Evolutionary conservation across 2,113 vertebrate species (phyloP), one percentile per base, ranked within the genome.

Genomic region (Uria aalge): DNA sequence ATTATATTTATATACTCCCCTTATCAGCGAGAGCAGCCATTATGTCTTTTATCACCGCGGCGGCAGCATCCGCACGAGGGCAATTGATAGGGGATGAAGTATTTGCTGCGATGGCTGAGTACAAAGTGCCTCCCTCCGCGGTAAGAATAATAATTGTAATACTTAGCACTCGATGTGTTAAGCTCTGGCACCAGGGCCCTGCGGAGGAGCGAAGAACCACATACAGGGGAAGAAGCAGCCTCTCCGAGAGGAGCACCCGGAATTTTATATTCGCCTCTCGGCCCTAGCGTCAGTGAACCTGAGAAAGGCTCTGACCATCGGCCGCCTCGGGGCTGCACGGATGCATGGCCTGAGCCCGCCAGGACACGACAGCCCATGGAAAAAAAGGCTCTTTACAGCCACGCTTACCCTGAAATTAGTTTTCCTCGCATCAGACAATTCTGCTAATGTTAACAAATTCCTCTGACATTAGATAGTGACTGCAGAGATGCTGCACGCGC

Each of bases 401-500:
- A 59, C 64, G 32, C 50, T 95, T 77, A 68, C 21, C 23, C 76
- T 3, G 4, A 93, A 88, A 94, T 91, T 77, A 89, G 64, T 84
- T 89, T 78, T 88, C 88, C 80, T 95, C 56, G 15, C 88, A 71
- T 84, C 88, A 86, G 94, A 84, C 68, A 78, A 84, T 91, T 86
- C 88, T 91, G 79, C 96, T 95, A 96, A 81, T 15, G 45, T 55
- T 95, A 95, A 94, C 81, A 75, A 96, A 96, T 97, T 97, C 96
- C 89, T 97, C 87, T 12, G 11, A 57, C 84, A 62, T 97, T 91
- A 96, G 91, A 83, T 88, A 94, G 92, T 30, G 80, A 90, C 94
- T 74, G 1, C 92, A 90, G 92, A 88, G 91, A 95, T 73, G 68
- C 78, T 69, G 45, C 1, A 1, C 15, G 27, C 4, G 1, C 11